A percentile compares a stretch with the other conserved stretches of the same genome.
These are phyloP conservation scores for Chironomus tentans DNA, from an alignment of 2,888 invertebrate species.

Conservation along the genomic window DNA sequence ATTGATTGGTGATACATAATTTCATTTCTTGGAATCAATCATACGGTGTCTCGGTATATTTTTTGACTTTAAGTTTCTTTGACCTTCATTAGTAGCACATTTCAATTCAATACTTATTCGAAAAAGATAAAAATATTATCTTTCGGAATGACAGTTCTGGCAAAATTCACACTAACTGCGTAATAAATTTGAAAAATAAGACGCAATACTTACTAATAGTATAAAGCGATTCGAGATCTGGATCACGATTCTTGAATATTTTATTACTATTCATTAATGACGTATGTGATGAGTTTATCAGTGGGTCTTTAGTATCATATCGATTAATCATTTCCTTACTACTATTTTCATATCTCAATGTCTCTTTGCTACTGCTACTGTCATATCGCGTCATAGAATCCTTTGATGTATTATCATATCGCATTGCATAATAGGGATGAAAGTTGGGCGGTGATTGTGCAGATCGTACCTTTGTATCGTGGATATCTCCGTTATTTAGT, in stretches of 20 bases:
- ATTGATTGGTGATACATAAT: too few relatives aligned
- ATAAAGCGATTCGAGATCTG: slow-evolving; percentile 64
- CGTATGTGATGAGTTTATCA: background rate
- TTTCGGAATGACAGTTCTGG: background rate
- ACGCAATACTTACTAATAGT: slow-evolving; percentile 50
- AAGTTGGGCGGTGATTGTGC: slow-evolving; percentile 5
- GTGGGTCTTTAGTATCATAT: background rate
- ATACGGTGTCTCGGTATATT: too few relatives aligned
- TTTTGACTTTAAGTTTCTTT: too few relatives aligned
- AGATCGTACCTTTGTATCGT: background rate
- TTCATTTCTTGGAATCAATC: too few relatives aligned
- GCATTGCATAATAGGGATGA: slow-evolving; percentile 10
- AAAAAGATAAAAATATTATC: too few relatives aligned
- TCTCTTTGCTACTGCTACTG: background rate
- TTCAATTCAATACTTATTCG: too few relatives aligned
- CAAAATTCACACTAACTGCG: background rate
- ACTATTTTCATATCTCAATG: background rate
- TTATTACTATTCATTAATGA: slow-evolving; percentile 32
- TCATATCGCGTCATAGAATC: background rate
- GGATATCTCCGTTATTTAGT: background rate
- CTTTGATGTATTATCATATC: background rate
- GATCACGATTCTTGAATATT: slow-evolving; percentile 43
- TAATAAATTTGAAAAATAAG: background rate
- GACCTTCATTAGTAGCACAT: too few relatives aligned
- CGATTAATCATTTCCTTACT: background rate